phyloP scores from a whole-genome alignment of 2,113 vertebrate species.

The Miniopterus natalensis region DNA sequence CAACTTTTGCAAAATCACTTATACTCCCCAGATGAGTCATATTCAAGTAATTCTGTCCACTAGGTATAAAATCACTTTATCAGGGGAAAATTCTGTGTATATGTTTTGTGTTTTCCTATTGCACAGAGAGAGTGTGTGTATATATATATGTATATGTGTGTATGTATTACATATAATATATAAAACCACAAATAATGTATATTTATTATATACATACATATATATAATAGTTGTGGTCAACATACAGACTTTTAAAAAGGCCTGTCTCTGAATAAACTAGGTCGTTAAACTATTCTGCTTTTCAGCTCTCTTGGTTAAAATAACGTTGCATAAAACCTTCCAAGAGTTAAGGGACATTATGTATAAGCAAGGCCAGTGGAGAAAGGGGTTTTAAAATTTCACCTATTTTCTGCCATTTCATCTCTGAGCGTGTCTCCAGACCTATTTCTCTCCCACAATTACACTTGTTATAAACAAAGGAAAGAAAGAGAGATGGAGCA shows the following conservation, averaged over 20 bases:
- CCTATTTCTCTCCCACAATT: constrained; percentile 41
- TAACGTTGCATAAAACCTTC: not conserved
- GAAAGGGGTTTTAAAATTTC: not conserved
- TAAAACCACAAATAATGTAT: not conserved
- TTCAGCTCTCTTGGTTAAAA: not conserved
- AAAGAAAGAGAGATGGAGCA: not conserved
- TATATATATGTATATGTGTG: not conserved
- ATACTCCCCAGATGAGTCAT: constrained; percentile 77
- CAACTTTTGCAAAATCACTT: constrained; percentile 82
- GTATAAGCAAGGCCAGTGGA: not conserved
- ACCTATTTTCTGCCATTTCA: not conserved
- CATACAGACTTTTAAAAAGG: constrained; percentile 17
- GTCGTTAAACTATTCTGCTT: not conserved
- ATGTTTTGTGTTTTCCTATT: constrained; percentile 31
- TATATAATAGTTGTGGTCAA: constrained; percentile 33
- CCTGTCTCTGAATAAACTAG: constrained; percentile 26
- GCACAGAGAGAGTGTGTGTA: not conserved
- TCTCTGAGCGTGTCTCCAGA: not conserved
- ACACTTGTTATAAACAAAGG: not conserved
- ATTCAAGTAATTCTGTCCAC: constrained; percentile 37
- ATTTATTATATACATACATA: not conserved
- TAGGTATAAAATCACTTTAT: constrained; percentile 9
- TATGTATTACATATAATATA: not conserved
- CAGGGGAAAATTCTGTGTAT: constrained; percentile 23
- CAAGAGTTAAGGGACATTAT: not conserved